Base-by-base conservation (phyloP, 2,113 vertebrate genomes). In the Takifugu bimaculatus region DNA sequence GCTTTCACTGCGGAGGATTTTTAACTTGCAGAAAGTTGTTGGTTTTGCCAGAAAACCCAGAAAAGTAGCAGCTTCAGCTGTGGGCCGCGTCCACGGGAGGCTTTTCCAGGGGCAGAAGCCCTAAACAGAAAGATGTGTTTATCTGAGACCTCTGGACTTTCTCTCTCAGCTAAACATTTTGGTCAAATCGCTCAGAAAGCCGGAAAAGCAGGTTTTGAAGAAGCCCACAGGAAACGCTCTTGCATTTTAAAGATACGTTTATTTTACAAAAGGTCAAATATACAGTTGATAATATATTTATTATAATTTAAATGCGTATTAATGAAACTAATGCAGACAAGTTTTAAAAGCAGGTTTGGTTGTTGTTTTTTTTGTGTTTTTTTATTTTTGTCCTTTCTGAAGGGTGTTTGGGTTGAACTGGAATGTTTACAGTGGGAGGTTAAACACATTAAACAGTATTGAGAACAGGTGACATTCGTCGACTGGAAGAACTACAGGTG, bases 341-440 rank as follows among this genome's bases (percentile, higher is more conserved):
- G 60, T 65, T 65, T 57, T 13, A 68, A 55, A 81, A 78, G 68
- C 78, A 71, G 54, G 15, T 53, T 56, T 53, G 57, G 54, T 73
- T 61, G 61, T 70, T 4, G 54, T 20, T 20, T 73, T 60, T 20
- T 20, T 73, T 60, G 62, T 71, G 5, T 39, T 39, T 9, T 11
- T 39, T 9, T 39, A 10, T 7, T 39, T 4, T 3, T 39, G 13
- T 71, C 55, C 64, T 67, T 68, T 68, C 53, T 58, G 4, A 50
- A 45, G 56, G 65, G 73, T 53, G 11, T 59, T 39, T 27, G 48
- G 26, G 28, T 62, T 61, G 58, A 68, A 72, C 65, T 83, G 78
- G 71, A 83, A 83, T 82, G 82, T 84, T 88, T 89, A 89, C 88
- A 88, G 88, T 88, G 85, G 77, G 70, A 73, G 79, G 67, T 79